These are phyloP conservation scores for Bimastos eiseni DNA, from an alignment of 2,888 invertebrate species.

Conservation along the genomic window DNA sequence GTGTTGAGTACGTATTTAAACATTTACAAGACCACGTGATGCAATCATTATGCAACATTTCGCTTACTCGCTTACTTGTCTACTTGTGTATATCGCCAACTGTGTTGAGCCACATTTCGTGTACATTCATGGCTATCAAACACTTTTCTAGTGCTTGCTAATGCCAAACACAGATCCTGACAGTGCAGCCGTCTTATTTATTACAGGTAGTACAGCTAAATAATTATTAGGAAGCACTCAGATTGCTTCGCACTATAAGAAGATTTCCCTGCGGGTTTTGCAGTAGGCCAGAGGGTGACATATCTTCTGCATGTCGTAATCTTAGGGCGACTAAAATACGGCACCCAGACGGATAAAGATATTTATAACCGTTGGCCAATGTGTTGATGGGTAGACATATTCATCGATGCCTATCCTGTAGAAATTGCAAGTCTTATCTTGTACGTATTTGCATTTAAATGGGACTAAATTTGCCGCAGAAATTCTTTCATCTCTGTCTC, in stretches of 20 bases:
- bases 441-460: neutral
- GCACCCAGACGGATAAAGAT: neutral
- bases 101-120: neutral
- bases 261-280: too few species aligned
- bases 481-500: neutral
- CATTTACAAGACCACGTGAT: too few species aligned
- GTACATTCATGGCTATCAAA: too few species aligned
- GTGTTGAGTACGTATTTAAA: too few species aligned
- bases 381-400: neutral
- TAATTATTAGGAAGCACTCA: too few species aligned
- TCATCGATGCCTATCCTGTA: neutral
- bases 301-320: too few species aligned
- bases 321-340: neutral
- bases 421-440: neutral
- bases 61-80: neutral
- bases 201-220: too few species aligned
- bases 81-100: neutral
- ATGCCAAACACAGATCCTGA: too few species aligned
- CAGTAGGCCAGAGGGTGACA: too few species aligned
- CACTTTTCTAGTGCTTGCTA: too few species aligned
- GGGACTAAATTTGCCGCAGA: neutral
- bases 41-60: neutral
- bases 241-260: too few species aligned
- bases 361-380: neutral
- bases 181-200: too few species aligned